Evolutionary conservation across 2,113 vertebrate genomes (phyloP), one percentile per base, ranked within the genome.

Genomic region (Empidonax traillii): DNA sequence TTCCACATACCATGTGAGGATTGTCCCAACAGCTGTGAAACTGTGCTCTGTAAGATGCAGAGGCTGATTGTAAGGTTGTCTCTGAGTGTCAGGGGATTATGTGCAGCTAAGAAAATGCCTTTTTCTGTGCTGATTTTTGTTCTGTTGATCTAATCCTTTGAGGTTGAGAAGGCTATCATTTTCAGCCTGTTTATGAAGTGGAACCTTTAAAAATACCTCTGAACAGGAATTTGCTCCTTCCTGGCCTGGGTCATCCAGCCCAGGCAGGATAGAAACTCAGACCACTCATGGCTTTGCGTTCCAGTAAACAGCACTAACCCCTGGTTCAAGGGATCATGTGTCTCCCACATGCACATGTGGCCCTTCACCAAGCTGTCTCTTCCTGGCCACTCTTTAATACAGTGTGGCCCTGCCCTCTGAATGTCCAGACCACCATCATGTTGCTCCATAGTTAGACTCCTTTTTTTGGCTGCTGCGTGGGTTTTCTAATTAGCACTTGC

Each of bases 151-250:
- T 90, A 84, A 96, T 91, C 77, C 65, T 93, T 85, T 77, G 88
- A 90, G 83, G 85, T 78, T 84, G 61, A 63, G 35, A 52, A 89
- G 53, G 44, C 72, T 89, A 12, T 95, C 1, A 90, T 95, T 96
- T 93, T 93, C 79, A 87, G 65, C 62, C 83, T 93, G 72, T 92
- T 96, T 92, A 81, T 94, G 47, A 78, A 81, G n/a, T 65, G 9
- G 41, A 90, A 78, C 55, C 31, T 96, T 96, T 82, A 95, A 97
- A 96, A 97, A 96, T 97, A 97, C 85, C 69, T 95, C 93, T 49
- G 44, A 88, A 78, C 39, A 90, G 85, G 92, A 93, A 81, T 86
- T 77, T 88, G 65, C 12, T 61, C 18, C 76, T 96, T 95, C 76
- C 35, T 87, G 51, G 52, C 56, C 85, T 74, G 81, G 81, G 66